phyloP scores from a whole-genome alignment of 2,113 vertebrate species.

The Neodon shergylaensis region DNA sequence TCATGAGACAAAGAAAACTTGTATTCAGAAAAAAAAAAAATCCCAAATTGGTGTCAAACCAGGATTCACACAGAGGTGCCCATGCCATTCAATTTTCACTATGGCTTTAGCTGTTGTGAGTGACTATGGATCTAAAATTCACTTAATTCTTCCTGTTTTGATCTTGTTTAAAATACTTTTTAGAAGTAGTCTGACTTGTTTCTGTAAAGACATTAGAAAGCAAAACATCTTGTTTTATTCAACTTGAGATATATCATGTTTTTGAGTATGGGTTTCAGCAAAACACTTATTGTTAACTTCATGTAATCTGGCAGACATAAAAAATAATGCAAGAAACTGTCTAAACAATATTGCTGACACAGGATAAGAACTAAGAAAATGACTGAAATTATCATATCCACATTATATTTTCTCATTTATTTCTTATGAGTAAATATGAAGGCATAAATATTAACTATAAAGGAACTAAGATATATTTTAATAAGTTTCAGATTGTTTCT shows the following conservation, averaged over 20 bases:
- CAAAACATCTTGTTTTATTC: conserved; percentile 1
- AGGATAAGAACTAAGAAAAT: not conserved
- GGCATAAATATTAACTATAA: not conserved
- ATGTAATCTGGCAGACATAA: not conserved
- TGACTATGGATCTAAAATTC: not conserved
- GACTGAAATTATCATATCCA: not conserved
- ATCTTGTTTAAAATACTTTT: not conserved
- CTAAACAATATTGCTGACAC: not conserved
- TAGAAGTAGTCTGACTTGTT: not conserved
- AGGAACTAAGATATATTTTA: not conserved
- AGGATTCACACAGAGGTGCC: not conserved
- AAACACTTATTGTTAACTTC: not conserved
- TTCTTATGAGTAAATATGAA: not conserved
- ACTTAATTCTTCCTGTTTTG: not conserved
- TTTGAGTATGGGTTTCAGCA: not conserved
- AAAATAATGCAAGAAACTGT: conserved; percentile 7
- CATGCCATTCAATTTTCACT: not conserved
- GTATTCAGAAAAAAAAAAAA: not conserved
- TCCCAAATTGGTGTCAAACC: not conserved
- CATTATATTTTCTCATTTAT: not conserved
- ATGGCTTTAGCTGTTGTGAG: not conserved
- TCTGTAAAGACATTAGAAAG: not conserved
- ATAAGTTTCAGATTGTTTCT: not conserved
- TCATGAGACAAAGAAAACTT: not conserved
- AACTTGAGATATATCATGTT: not conserved